Conservation (phyloP, 1,140 invertebrate genomes). For the Brachionus sp. region DNA sequence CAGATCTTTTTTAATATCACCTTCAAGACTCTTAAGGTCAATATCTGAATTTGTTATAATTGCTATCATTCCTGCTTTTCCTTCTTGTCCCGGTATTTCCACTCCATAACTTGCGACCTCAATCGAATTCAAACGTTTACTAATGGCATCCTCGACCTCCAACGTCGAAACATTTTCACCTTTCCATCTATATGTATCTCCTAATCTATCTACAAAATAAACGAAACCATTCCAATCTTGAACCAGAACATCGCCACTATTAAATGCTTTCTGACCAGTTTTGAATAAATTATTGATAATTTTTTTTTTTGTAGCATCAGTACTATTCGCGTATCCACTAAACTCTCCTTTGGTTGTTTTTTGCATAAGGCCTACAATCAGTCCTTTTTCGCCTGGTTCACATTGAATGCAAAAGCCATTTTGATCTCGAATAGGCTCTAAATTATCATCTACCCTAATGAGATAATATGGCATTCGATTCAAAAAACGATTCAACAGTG, state of each 20-base stretch:
- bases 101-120: constrained; percentile 93
- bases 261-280: constrained; percentile 83
- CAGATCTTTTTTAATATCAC: neutral
- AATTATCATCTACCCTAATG: constrained; percentile 7
- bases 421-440: constrained; percentile 52
- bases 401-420: constrained; percentile 78
- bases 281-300: constrained; percentile 80
- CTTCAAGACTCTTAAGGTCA: neutral
- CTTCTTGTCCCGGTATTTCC: constrained; percentile 65
- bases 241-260: constrained; percentile 88
- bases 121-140: constrained; percentile 62
- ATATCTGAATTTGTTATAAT: neutral
- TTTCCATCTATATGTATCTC: constrained; percentile 89
- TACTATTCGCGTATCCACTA: constrained; percentile 80
- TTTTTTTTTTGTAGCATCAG: constrained; percentile 84
- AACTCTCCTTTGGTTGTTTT: constrained; percentile 63
- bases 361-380: constrained; percentile 94
- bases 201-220: constrained; percentile 90
- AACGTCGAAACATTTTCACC: constrained; percentile 99
- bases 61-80: constrained; percentile 21
- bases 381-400: constrained; percentile 81
- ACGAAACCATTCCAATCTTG: constrained; percentile 88
- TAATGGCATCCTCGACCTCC: constrained; percentile 89
- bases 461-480: neutral
- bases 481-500: constrained; percentile 4